These are phyloP conservation scores for Enteromius trimaculatus DNA, from an alignment of 2,797 vertebrate species.

Conservation along the genomic window DNA sequence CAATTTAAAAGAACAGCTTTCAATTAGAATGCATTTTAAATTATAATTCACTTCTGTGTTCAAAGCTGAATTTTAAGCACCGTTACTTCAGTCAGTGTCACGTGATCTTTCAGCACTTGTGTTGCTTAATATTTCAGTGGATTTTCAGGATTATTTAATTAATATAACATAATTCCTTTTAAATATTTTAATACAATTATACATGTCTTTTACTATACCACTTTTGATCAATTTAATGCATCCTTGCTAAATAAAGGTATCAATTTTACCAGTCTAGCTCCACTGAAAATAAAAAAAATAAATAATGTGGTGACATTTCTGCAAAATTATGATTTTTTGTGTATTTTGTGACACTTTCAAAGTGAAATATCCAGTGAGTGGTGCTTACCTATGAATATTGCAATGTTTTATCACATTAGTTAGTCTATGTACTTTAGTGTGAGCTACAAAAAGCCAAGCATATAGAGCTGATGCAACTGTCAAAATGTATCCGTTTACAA, in stretches of 20 bases:
- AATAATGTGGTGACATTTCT: background rate
- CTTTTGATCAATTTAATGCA: background rate
- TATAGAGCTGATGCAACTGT: background rate
- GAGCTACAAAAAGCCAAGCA: background rate
- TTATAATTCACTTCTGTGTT: background rate
- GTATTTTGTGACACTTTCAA: background rate
- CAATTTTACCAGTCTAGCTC: background rate
- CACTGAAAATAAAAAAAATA: background rate
- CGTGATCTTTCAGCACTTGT: background rate
- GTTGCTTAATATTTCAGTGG: background rate
- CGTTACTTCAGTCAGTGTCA: background rate
- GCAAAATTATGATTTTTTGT: background rate
- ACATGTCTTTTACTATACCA: background rate
- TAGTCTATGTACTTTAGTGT: background rate
- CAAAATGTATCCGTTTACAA: background rate
- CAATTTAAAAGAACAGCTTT: background rate
- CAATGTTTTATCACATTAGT: background rate
- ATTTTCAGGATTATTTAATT: background rate
- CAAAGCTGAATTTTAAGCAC: background rate
- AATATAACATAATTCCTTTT: background rate
- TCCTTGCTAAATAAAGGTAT: background rate
- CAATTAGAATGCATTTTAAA: background rate
- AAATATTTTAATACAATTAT: background rate
- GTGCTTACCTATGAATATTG: background rate
- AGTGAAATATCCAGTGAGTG: background rate